Percentiles rank a stretch among this genome's conserved stretches.
These are phyloP conservation scores for Heliothis subflexa DNA, from an alignment of 1,140 invertebrate species.

Conservation along the genomic window DNA sequence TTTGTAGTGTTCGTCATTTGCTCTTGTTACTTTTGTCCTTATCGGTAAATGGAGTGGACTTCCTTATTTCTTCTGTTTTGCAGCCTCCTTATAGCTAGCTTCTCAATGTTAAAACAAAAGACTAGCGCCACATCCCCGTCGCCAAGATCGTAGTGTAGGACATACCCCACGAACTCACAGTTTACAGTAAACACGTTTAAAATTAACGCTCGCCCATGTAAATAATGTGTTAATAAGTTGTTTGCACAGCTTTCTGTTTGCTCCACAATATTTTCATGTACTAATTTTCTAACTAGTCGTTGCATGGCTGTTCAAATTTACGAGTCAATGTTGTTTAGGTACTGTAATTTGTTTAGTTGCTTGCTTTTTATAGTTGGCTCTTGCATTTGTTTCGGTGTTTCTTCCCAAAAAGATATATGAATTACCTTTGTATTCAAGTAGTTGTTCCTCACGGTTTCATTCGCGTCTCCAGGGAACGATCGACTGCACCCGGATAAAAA, in stretches of 20 bases:
- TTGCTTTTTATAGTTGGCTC: background rate
- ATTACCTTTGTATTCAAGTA: too few relatives aligned
- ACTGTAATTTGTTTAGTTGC: background rate
- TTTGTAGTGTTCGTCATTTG: too few relatives aligned
- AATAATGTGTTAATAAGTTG: slow-evolving; percentile 51
- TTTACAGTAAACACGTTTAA: slow-evolving; percentile 49
- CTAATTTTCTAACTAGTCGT: slow-evolving; percentile 46
- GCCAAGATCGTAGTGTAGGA: background rate
- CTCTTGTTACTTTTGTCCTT: too few relatives aligned
- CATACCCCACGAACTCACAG: background rate
- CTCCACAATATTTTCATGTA: slow-evolving; percentile 45
- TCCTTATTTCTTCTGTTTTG: too few relatives aligned
- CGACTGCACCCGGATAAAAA: too few relatives aligned
- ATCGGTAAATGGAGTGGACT: too few relatives aligned
- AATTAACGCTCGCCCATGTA: slow-evolving; percentile 46
- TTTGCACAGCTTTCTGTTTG: slow-evolving; percentile 43
- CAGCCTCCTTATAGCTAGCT: too few relatives aligned
- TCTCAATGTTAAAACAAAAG: too few relatives aligned
- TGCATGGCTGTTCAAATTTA: slow-evolving; percentile 11
- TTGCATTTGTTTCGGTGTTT: too few relatives aligned
- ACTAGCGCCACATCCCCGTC: background rate
- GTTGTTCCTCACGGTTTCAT: too few relatives aligned
- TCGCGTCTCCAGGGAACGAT: too few relatives aligned
- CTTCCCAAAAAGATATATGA: too few relatives aligned
- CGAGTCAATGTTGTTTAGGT: slow-evolving; percentile 2